These are phyloP conservation scores for Ctenopoma multispine DNA, from an alignment of 2,797 vertebrate genomes.

Conservation along the genomic window DNA sequence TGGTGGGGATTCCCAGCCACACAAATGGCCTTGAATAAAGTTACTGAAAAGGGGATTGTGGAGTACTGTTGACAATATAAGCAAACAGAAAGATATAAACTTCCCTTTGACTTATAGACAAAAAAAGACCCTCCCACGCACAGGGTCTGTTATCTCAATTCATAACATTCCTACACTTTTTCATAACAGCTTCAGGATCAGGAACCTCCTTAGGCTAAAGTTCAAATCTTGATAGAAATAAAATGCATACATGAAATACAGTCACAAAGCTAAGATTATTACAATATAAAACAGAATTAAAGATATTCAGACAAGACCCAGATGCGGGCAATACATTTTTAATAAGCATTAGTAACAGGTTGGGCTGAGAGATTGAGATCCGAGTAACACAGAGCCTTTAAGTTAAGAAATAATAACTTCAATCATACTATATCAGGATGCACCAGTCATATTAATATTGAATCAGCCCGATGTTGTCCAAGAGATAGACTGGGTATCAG, in stretches of 20 bases:
- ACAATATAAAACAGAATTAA: not conserved
- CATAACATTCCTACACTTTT: conserved; percentile 17
- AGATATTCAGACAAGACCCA: not conserved
- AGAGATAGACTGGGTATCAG: too few relatives aligned
- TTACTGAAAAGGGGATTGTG: not conserved
- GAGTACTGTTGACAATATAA: conserved; percentile 29
- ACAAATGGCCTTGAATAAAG: conserved; percentile 5
- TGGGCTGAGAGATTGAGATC: too few relatives aligned
- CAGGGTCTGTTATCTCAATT: conserved; percentile 24
- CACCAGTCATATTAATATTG: too few relatives aligned
- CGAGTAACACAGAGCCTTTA: not conserved
- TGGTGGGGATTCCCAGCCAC: conserved; percentile 5
- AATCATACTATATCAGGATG: too few relatives aligned
- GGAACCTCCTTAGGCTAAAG: not conserved
- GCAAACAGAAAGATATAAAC: conserved; percentile 35
- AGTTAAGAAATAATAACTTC: too few relatives aligned
- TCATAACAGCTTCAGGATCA: not conserved
- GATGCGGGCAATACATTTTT: not conserved
- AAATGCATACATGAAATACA: conserved; percentile 2
- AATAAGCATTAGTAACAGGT: not conserved
- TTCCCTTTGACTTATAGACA: conserved; percentile 60
- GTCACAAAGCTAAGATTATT: not conserved
- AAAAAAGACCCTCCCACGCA: conserved; percentile 23
- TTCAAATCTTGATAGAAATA: conserved; percentile 10
- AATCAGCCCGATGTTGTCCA: too few relatives aligned